Percentiles rank a stretch among this genome's conserved stretches.
Conservation (phyloP, 2,113 vertebrate genomes). For the Phylloscopus trochilus region DNA sequence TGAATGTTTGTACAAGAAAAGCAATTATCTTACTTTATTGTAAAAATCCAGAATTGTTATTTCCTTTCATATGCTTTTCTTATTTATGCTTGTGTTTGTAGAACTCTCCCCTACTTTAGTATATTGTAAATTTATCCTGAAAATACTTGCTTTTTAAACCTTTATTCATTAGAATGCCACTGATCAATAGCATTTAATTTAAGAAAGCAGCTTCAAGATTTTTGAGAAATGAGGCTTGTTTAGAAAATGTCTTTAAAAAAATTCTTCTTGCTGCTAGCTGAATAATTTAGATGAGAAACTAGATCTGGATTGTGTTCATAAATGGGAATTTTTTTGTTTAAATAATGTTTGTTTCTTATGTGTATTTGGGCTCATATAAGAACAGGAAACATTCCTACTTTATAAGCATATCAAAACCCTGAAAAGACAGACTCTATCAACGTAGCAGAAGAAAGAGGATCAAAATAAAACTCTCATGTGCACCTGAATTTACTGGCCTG, state of each 20-base stretch:
- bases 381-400: background rate
- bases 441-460: background rate
- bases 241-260: background rate
- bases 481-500: background rate
- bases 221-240: background rate
- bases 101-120: background rate
- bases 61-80: background rate
- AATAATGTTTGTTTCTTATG: background rate
- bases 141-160: background rate
- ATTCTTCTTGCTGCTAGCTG: background rate
- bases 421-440: background rate
- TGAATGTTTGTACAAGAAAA: background rate
- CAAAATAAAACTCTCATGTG: background rate
- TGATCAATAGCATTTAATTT: background rate
- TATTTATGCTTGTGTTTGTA: background rate
- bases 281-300: background rate
- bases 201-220: background rate
- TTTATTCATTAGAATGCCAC: background rate
- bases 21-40: background rate
- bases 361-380: background rate
- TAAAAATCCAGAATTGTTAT: background rate
- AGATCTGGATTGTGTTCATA: background rate
- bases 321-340: background rate
- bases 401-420: background rate
- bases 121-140: background rate